Evolutionary conservation across 2,113 vertebrate species (phyloP).

Genomic region (Laticauda laticaudata): DNA sequence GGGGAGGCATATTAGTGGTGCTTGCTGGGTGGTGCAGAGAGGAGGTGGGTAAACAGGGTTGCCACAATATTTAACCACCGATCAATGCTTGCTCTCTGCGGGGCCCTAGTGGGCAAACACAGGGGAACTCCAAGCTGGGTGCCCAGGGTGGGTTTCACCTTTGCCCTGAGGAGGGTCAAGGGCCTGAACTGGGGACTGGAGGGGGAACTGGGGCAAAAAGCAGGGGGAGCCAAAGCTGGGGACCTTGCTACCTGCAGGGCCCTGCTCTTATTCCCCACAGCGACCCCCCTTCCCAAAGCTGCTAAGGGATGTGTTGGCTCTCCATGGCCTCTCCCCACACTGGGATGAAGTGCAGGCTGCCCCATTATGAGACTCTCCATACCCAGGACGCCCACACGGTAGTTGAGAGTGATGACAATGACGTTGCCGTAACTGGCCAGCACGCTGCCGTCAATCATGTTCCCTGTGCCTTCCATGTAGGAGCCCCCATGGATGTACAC

Average conservation of each 20-base stretch:
- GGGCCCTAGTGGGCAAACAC: constrained; percentile 45
- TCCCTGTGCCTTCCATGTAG: constrained; percentile 99
- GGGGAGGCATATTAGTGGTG: constrained; percentile 4
- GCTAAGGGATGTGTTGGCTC: neutral
- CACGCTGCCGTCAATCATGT: constrained; percentile 99
- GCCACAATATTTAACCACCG: constrained; percentile 60
- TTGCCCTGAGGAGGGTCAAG: accelerated
- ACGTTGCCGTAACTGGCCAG: constrained; percentile 98
- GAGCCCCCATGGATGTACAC: constrained; percentile 98
- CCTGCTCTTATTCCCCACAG: neutral
- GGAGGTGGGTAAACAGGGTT: constrained; percentile 50
- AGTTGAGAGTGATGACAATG: constrained; percentile 99
- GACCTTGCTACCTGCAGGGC: neutral
- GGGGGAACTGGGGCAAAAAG: neutral
- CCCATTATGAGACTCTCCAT: constrained; percentile 45
- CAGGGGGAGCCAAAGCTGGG: neutral
- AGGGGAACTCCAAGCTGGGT: constrained; percentile 7
- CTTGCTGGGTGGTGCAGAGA: constrained; percentile 37
- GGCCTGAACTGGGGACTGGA: neutral
- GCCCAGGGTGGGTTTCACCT: accelerated
- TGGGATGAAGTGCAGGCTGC: neutral
- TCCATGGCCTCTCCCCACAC: neutral
- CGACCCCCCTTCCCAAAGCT: neutral
- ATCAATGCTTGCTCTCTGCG: constrained; percentile 63
- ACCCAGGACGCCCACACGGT: constrained; percentile 97